These are phyloP conservation scores for Thera britannica DNA, from an alignment of 2,888 invertebrate species.

Conservation along the genomic window DNA sequence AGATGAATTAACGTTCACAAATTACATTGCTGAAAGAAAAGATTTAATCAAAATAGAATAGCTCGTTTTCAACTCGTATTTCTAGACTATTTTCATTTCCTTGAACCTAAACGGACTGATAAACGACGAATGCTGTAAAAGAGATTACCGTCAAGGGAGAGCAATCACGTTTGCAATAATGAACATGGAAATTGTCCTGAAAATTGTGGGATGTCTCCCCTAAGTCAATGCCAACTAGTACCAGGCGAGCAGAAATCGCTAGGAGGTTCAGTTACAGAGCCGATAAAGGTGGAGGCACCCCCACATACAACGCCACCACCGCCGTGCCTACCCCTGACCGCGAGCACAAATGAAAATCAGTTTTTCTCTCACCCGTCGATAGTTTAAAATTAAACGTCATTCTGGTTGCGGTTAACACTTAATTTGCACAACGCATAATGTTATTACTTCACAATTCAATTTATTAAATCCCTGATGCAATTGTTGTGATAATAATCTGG, in stretches of 20 bases:
- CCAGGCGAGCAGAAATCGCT: constrained; percentile 64
- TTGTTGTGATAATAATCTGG: constrained; percentile 73
- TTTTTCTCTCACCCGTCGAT: constrained; percentile 76
- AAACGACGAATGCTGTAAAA: constrained; percentile 9
- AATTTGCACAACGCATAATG: constrained; percentile 78
- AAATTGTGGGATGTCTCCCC: constrained; percentile 65
- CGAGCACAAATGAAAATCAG: constrained; percentile 68
- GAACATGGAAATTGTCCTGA: constrained; percentile 49
- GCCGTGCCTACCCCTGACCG: constrained; percentile 57
- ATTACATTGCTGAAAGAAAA: background rate
- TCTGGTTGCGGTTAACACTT: constrained; percentile 78
- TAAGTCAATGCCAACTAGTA: constrained; percentile 84
- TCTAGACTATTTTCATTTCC: constrained; percentile 1
- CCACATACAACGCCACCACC: constrained; percentile 37
- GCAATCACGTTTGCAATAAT: constrained; percentile 26
- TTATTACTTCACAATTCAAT: constrained; percentile 77
- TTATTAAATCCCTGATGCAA: constrained; percentile 74
- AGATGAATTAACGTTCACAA: background rate
- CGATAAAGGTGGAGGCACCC: constrained; percentile 43
- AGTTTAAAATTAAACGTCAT: constrained; percentile 83
- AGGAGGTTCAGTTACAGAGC: constrained; percentile 62
- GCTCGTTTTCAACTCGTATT: background rate
- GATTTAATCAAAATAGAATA: background rate
- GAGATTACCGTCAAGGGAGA: constrained; percentile 14
- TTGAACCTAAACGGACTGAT: background rate